These are phyloP conservation scores for Drosophila conformis DNA, from an alignment of 2,888 invertebrate species.

Conservation along the genomic window DNA sequence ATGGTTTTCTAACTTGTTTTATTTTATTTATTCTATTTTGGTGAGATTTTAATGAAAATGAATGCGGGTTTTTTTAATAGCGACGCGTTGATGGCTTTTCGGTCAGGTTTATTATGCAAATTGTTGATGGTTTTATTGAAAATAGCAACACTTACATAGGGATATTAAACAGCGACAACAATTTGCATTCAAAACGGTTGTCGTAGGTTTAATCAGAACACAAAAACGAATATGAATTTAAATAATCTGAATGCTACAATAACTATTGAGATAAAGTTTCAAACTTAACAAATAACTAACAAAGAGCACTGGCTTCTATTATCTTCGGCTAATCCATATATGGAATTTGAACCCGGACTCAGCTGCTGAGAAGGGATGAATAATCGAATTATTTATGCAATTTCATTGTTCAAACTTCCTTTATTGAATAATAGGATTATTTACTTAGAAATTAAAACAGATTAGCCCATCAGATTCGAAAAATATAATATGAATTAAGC, in stretches of 20 bases:
- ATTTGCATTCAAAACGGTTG: conserved; percentile 35
- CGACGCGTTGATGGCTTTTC: conserved; percentile 10
- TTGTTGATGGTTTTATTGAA: conserved; percentile 52
- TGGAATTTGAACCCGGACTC: not conserved
- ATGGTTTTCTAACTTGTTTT: conserved; percentile 5
- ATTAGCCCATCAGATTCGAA: not conserved
- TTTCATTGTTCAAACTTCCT: not conserved
- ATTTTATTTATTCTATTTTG: conserved; percentile 3
- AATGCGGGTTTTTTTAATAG: conserved; percentile 31
- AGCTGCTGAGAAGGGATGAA: not conserved
- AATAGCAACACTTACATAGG: conserved; percentile 50
- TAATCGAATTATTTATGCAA: not conserved
- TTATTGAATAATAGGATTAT: not conserved
- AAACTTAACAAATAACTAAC: not conserved
- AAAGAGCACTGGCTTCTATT: not conserved
- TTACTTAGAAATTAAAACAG: not conserved
- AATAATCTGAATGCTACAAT: conserved; percentile 10
- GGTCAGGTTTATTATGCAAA: conserved; percentile 63
- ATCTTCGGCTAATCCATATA: not conserved
- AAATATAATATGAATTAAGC: no score
- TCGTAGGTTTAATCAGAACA: conserved; percentile 15
- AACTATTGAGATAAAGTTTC: not conserved
- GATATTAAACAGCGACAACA: conserved; percentile 37
- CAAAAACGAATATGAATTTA: not conserved
- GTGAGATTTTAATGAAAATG: conserved; percentile 47